Conservation (phyloP, 2,888 invertebrate genomes). For the Tetragonisca angustula region DNA sequence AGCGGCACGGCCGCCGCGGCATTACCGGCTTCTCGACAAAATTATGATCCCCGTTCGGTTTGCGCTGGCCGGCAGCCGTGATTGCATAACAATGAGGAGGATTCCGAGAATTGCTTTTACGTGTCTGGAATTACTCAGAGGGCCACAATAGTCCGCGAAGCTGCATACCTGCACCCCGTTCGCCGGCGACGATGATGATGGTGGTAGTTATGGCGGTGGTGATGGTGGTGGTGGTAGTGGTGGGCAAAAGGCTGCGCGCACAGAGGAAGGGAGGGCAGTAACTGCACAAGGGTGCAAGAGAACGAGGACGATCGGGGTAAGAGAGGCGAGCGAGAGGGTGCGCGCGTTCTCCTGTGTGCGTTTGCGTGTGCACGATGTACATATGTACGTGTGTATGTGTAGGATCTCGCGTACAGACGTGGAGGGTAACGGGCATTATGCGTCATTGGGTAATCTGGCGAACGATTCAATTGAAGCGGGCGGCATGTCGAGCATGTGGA, state of each 20-base stretch:
- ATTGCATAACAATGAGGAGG: constrained; percentile 83
- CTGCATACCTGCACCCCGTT: constrained; percentile 72
- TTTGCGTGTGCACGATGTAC: constrained; percentile 3
- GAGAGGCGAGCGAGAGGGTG: constrained; percentile 11
- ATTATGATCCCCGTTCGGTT: constrained; percentile 79
- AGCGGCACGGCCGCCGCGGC: constrained; percentile 50
- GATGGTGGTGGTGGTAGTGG: background rate
- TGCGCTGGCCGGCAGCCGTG: constrained; percentile 72
- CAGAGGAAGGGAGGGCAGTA: background rate
- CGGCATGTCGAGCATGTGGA: constrained; percentile 83
- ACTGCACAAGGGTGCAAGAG: constrained; percentile 25
- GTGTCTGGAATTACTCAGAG: constrained; percentile 81
- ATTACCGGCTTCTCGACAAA: constrained; percentile 72
- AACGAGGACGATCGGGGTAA: constrained; percentile 10
- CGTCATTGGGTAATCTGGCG: constrained; percentile 83
- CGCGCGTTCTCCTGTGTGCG: background rate
- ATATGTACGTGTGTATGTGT: constrained; percentile 21
- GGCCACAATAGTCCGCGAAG: constrained; percentile 78
- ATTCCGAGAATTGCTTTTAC: constrained; percentile 83
- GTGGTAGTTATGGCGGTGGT: too few relatives aligned
- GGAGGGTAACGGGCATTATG: constrained; percentile 77
- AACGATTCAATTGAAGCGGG: constrained; percentile 83
- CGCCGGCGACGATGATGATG: background rate
- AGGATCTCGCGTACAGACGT: constrained; percentile 21
- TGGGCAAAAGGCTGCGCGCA: constrained; percentile 35